phyloP scores from a whole-genome alignment of 1,140 invertebrate genomes.

The Drosophila grimshawi region DNA sequence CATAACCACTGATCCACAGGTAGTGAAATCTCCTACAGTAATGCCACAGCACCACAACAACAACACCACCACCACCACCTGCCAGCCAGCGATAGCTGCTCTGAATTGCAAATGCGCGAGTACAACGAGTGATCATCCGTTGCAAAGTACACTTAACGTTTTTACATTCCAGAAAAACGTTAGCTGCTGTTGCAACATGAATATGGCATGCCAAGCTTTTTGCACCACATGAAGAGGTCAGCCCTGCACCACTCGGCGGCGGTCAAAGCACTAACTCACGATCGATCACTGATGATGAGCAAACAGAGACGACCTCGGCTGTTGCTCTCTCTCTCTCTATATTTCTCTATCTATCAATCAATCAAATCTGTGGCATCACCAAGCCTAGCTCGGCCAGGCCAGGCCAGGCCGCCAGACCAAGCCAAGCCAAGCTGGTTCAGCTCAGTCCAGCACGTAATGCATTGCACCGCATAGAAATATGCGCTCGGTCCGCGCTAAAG shows the following conservation, averaged over 20 bases:
- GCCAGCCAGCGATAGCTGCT: not conserved
- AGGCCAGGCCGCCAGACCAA: constrained; percentile 8
- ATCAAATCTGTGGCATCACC: not conserved
- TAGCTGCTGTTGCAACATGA: constrained; percentile 32
- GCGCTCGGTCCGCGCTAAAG: constrained; percentile 82
- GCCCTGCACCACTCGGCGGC: not conserved
- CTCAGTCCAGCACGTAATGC: constrained; percentile 62
- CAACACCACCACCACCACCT: constrained; percentile 49
- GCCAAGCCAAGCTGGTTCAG: constrained; percentile 25
- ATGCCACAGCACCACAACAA: constrained; percentile 37
- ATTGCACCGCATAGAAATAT: constrained; percentile 80
- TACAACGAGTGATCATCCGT: constrained; percentile 5
- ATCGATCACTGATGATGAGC: not conserved
- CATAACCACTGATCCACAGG: constrained; percentile 36
- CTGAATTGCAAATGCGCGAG: constrained; percentile 14
- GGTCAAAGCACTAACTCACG: not conserved
- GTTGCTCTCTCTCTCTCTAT: no score
- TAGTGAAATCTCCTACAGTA: constrained; percentile 33
- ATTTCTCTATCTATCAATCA: not conserved
- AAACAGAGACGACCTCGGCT: not conserved
- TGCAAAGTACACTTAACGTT: constrained; percentile 56
- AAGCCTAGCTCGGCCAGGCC: constrained; percentile 9
- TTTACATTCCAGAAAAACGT: constrained; percentile 68
- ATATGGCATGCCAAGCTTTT: constrained; percentile 8
- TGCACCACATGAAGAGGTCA: constrained; percentile 2